These are phyloP conservation scores for Lampropteryx suffumata DNA, from an alignment of 2,888 invertebrate species.

Conservation along the genomic window DNA sequence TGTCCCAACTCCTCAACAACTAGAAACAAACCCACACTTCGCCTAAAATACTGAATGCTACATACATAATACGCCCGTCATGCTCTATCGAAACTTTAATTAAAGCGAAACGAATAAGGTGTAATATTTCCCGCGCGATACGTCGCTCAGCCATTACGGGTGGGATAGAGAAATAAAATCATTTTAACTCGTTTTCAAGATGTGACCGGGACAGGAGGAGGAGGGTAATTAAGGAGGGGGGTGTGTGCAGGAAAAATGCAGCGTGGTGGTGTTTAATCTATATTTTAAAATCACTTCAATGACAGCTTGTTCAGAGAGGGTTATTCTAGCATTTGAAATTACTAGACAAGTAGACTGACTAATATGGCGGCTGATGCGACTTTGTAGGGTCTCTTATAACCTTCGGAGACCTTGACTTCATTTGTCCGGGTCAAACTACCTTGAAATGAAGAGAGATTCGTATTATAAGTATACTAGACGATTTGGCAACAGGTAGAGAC, in stretches of 20 bases:
- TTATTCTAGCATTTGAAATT: too few relatives aligned
- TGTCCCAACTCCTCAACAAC: too few relatives aligned
- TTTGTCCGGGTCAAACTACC: too few relatives aligned
- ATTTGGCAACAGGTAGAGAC: too few relatives aligned
- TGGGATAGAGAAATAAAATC: slow-evolving; percentile 13
- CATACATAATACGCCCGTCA: slow-evolving; percentile 43
- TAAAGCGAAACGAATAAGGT: slow-evolving; percentile 76
- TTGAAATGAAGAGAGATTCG: too few relatives aligned
- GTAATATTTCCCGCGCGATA: slow-evolving; percentile 64
- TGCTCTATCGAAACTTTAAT: slow-evolving; percentile 72
- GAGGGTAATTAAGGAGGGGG: slow-evolving; percentile 12
- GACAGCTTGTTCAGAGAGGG: neutral
- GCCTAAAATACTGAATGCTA: too few relatives aligned
- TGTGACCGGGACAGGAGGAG: neutral
- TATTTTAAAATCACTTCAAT: slow-evolving; percentile 6
- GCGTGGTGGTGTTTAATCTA: slow-evolving; percentile 14
- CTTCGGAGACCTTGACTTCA: too few relatives aligned
- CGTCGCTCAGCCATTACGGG: slow-evolving; percentile 19
- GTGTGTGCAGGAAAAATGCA: slow-evolving; percentile 16
- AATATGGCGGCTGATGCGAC: too few relatives aligned
- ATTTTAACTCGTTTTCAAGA: slow-evolving; percentile 16
- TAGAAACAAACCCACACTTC: too few relatives aligned
- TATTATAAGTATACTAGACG: too few relatives aligned
- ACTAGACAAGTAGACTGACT: too few relatives aligned
- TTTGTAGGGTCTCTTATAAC: too few relatives aligned